phyloP scores from a whole-genome alignment of 2,113 vertebrate genomes.

The Lepisosteus oculatus region DNA sequence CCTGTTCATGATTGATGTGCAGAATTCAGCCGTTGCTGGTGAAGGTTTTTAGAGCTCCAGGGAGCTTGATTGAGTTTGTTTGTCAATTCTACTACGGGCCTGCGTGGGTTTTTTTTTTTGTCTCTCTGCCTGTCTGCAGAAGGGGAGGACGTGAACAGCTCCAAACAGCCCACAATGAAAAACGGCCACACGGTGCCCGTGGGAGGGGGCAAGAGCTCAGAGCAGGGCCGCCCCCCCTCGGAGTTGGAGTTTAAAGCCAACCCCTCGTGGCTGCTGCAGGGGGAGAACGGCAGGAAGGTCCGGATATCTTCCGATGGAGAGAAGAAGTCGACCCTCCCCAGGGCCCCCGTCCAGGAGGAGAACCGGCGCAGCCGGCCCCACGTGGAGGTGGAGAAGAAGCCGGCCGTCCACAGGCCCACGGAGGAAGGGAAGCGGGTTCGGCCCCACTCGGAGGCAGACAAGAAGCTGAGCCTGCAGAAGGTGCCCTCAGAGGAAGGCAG shows the following conservation, averaged over 20 bases:
- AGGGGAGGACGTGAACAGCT: conserved; percentile 68
- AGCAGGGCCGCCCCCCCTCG: conserved; percentile 53
- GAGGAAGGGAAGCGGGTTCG: conserved; percentile 58
- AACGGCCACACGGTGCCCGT: conserved; percentile 87
- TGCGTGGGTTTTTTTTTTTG: background rate
- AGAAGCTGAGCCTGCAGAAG: conserved; percentile 63
- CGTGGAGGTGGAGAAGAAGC: conserved; percentile 47
- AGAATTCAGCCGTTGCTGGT: too few species aligned
- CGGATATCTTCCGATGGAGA: conserved; percentile 50
- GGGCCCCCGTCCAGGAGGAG: conserved; percentile 41
- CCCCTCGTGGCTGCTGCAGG: conserved; percentile 64
- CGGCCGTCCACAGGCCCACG: conserved; percentile 32
- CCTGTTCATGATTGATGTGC: too few species aligned
- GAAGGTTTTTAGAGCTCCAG: too few species aligned
- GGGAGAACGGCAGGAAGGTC: conserved; percentile 64
- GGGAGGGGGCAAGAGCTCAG: conserved; percentile 50
- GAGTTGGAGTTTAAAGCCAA: conserved; percentile 65
- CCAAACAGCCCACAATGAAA: conserved; percentile 71
- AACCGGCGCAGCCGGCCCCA: conserved; percentile 48
- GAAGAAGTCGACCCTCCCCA: conserved; percentile 33
- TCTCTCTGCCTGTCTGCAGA: conserved; percentile 45
- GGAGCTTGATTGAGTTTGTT: too few species aligned
- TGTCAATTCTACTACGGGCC: background rate
- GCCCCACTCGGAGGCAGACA: conserved; percentile 52
- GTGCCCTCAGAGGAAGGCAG: conserved; percentile 67